Conservation (phyloP, 2,888 invertebrate species). For the Acheta domesticus region DNA sequence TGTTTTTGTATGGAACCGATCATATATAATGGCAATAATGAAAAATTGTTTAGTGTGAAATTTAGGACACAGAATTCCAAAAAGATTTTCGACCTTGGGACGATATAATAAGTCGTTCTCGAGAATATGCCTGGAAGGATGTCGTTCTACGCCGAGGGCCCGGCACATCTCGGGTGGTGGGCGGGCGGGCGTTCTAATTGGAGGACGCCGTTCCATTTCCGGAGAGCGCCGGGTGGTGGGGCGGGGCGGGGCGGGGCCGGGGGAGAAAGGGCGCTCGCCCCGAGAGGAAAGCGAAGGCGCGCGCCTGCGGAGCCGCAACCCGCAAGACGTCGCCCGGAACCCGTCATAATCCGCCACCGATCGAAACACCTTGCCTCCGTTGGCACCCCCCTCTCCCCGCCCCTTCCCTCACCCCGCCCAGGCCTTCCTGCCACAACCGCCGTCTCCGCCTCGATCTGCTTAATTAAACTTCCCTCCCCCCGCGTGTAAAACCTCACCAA, state of each 20-base stretch:
- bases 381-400: not conserved
- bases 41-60: too few species aligned
- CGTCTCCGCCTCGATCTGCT: not conserved
- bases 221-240: not conserved
- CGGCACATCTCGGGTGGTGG: too few species aligned
- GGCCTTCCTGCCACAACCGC: not conserved
- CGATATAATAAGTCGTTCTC: too few species aligned
- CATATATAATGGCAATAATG: too few species aligned
- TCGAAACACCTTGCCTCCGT: not conserved
- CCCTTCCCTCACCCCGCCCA: not conserved
- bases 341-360: not conserved
- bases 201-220: too few species aligned
- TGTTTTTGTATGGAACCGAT: too few species aligned
- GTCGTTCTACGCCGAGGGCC: too few species aligned
- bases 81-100: too few species aligned
- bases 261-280: not conserved
- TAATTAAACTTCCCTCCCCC: not conserved
- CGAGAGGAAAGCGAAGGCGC: not conserved
- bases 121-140: too few species aligned
- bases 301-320: not conserved
- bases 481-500: not conserved
- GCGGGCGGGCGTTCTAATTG: too few species aligned
- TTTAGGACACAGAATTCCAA: too few species aligned
- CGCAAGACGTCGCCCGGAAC: not conserved
- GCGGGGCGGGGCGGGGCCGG: not conserved